phyloP scores from a whole-genome alignment of 2,888 invertebrate genomes.

The Polyploca ridens region DNA sequence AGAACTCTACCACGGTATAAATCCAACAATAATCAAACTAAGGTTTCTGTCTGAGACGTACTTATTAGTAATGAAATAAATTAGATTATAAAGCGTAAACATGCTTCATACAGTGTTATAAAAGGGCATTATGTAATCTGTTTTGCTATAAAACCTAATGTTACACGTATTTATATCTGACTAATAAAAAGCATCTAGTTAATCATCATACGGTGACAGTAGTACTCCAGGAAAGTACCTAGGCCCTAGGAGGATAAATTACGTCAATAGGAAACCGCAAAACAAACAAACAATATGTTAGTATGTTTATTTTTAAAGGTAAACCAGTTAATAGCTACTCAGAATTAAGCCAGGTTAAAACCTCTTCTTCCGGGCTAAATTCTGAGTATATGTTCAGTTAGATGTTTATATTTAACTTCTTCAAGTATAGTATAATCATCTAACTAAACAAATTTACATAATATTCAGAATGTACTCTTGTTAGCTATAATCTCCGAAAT shows the following conservation, averaged over 20 bases:
- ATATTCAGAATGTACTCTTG: no score
- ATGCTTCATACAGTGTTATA: background rate
- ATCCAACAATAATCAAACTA: background rate
- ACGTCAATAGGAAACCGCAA: background rate
- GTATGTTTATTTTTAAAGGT: background rate
- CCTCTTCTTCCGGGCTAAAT: no score
- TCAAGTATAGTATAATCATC: no score
- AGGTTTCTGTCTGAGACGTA: conserved; percentile 2
- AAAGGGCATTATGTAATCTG: background rate
- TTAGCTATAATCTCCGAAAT: no score
- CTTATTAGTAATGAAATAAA: background rate
- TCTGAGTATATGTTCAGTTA: no score
- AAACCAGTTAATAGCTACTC: background rate
- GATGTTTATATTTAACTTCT: no score
- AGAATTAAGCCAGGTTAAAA: no score
- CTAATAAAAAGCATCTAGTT: background rate
- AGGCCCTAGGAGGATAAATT: background rate
- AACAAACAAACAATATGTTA: background rate
- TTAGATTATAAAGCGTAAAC: background rate
- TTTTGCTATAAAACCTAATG: background rate
- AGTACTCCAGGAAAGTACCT: no score
- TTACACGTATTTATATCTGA: background rate
- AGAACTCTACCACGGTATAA: background rate
- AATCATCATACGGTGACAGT: background rate
- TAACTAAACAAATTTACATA: no score